These are phyloP conservation scores for Acleris laterana DNA, from an alignment of 2,888 invertebrate species.

Conservation along the genomic window DNA sequence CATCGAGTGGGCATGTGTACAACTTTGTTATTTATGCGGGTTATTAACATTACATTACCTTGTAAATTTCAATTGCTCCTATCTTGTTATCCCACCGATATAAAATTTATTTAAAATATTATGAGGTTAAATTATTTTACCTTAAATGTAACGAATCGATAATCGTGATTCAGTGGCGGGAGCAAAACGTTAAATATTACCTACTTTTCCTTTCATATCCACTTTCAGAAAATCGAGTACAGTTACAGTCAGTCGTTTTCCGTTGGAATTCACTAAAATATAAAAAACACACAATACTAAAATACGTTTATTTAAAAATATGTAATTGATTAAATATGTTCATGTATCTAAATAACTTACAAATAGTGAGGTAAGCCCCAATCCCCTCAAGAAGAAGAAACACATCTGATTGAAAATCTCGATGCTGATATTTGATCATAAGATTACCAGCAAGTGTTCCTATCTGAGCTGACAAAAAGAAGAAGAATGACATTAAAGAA, in stretches of 20 bases:
- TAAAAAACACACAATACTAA: not conserved
- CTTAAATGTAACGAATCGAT: conserved; percentile 55
- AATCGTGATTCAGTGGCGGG: conserved; percentile 53
- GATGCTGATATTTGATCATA: conserved; percentile 86
- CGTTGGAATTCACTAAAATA: conserved; percentile 50
- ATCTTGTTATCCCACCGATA: too few relatives aligned
- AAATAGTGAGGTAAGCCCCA: conserved; percentile 57
- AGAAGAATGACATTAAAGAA: conserved; percentile 26
- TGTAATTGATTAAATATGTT: too few relatives aligned
- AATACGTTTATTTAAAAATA: not conserved
- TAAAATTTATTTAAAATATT: too few relatives aligned
- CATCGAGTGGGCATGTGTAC: too few relatives aligned
- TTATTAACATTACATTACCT: too few relatives aligned
- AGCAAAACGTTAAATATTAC: conserved; percentile 56
- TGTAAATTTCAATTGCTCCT: too few relatives aligned
- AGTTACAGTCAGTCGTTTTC: conserved; percentile 51
- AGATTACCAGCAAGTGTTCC: conserved; percentile 89
- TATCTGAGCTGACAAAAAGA: conserved; percentile 59
- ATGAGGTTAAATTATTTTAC: conserved; percentile 24
- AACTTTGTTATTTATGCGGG: too few relatives aligned
- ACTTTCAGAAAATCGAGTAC: conserved; percentile 68
- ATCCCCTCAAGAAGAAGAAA: conserved; percentile 80
- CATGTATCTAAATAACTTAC: conserved; percentile 45
- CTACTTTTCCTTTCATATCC: conserved; percentile 72
- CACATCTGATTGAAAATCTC: conserved; percentile 89